Base-by-base conservation (phyloP, 2,797 vertebrate genomes). In the Hemibagrus guttatus region DNA sequence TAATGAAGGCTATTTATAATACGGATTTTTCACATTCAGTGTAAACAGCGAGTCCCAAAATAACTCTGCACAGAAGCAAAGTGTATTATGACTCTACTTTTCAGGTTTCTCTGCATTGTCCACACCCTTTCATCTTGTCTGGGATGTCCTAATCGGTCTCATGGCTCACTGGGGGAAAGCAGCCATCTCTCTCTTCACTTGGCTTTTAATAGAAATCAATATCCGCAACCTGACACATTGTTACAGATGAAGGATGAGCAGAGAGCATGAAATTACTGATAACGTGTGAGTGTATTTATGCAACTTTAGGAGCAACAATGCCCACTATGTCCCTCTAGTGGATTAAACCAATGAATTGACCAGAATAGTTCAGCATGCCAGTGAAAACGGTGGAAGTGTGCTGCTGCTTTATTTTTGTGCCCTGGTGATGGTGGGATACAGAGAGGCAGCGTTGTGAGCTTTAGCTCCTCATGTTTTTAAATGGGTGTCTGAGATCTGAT, bases 191-290 rank as follows among this genome's bases (percentile, higher is more conserved):
- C 21, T 90, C 75, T 91, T 89, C 85, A 84, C 81, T 83, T 89
- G 49, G 61, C 84, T 80, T 90, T 90, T 93, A 94, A 94, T 39
- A 89, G 86, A 84, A 94, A 95, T 94, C 92, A 93, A 93, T 92
- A 94, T 90, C 90, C 39, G 81, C 88, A 89, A 86, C 91, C 87
- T 91, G 88, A 87, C 93, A 90, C 93, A 87, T 89, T 89, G 89
- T 92, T 91, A 92, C 88, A 88, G 88, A 80, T 89, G 84, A 93
- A 91, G 92, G 93, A 94, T 93, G 90, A 88, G 82, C 92, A 91
- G 74, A 91, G 92, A 93, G 93, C 91, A 93, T 93, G 88, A 93
- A 93, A 95, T 93, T 90, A 90, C 87, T 94, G 86, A 91, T 89
- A 90, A 91, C 84, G 69, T 54, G 87, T 91, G 87, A 39, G 80